A percentile compares a stretch with the other conserved stretches of the same genome.
These are phyloP conservation scores for Brachypodius melanocephalos DNA, from an alignment of 2,113 vertebrate genomes.

Conservation along the genomic window DNA sequence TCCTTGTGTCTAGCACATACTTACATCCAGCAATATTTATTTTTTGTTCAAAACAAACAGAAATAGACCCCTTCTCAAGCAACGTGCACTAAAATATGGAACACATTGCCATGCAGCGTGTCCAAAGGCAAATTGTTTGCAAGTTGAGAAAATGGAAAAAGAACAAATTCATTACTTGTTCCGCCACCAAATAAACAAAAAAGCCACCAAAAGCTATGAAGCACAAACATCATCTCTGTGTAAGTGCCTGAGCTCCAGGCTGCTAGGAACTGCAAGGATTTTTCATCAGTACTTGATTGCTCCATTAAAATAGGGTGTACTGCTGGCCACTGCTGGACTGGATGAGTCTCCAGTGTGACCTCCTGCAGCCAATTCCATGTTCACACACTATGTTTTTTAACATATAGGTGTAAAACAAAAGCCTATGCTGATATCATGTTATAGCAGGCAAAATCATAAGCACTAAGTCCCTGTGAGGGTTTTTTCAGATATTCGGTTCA, in stretches of 20 bases:
- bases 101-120: neutral
- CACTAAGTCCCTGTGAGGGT: neutral
- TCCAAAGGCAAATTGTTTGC: neutral
- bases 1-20: neutral
- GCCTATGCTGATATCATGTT: neutral
- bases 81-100: neutral
- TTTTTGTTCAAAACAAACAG: neutral
- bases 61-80: neutral
- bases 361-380: neutral
- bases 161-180: neutral
- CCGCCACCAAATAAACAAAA: neutral
- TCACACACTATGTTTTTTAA: accelerated
- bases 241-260: neutral
- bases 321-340: neutral
- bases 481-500: neutral
- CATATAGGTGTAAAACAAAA: neutral
- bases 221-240: neutral
- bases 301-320: neutral
- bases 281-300: neutral
- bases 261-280: neutral
- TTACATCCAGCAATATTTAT: neutral
- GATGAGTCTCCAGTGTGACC: neutral
- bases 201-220: neutral
- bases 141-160: neutral
- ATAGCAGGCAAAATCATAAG: neutral